Evolutionary conservation across 1,140 invertebrate species (phyloP), one percentile per base, ranked within the genome.

Genomic region (Lysiphlebus fabarum): DNA sequence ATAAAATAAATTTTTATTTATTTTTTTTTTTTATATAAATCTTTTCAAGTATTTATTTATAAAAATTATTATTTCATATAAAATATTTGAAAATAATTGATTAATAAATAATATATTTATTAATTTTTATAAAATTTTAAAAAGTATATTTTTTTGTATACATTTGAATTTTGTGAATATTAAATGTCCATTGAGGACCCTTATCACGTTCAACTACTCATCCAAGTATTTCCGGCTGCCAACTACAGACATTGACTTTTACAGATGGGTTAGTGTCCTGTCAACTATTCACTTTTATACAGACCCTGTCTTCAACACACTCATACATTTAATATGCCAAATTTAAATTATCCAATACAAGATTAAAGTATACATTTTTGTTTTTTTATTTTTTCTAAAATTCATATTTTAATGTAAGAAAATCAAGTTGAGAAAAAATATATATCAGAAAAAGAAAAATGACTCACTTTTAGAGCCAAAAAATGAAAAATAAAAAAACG

Each of bases 151-250:
- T 4, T 40, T 40, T 4, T 7, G 10, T 40, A 1, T 7, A 40
- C 1, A 40, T 10, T 40, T 10, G 38, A 40, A 4, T 40, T 40
- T 40, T 4, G 1, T 40, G 38, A 40, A 40, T 40, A 40, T 9
- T 49, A 17, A 34, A 33, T 9, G 17, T 10, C 47, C 26, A 49
- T 49, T 34, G 9, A 11, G 47, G 26, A 49, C 47, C 47, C 47
- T 49, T 49, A 49, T 49, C 47, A 49, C 47, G 47, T 49, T 49
- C 26, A 33, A 49, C 47, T 49, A 49, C 47, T 49, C 47, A 49
- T 49, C 47, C 17, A 49, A 49, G 47, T 49, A 26, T 33, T 33
- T 33, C 26, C 10, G 17, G 33, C 47, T 49, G 47, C 47, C 47
- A 49, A 49, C 47, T 7, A 9, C 47, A 49, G 47, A 49, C 47